Evolutionary conservation across 92 coral and sea anemone species (phyloP), one percentile per base, ranked within the genome.

Genomic region (Nematostella vectensis): DNA sequence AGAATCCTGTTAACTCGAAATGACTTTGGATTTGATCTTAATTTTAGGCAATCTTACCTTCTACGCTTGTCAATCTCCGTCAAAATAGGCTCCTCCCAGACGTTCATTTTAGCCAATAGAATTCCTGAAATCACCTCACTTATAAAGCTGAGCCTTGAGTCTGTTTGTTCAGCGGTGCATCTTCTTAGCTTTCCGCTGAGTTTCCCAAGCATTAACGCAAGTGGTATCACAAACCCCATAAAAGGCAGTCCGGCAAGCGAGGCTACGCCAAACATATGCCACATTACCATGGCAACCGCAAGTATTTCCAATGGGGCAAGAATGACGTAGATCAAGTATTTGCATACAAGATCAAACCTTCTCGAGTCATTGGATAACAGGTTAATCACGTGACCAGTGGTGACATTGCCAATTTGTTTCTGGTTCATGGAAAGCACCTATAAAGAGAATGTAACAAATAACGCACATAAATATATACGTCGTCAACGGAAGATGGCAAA

Each of bases 321-420:
- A 10, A 55, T 28, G 19, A 17, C 18, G 28, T 36, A 18, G 53
- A 30, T 33, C 3, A 43, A 1, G 31, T 27, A 57, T 13, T 19
- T 4, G 33, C 25, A 25, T 8, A 58, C 48, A 4, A 0, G 11
- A 3, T 40, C 25, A 18, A 67, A 33, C 31, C 37, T 43, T 21
- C 44, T 27, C 47, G 50, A 48, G 48, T 67, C 74, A 22, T 67
- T 67, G 42, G 74, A 67, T 10, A 67, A 11, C n/a, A 67, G 74
- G 31, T 67, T 67, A 4, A 67, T 67, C 55, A 67, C 66, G 65
- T 57, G 74, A 21, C 64, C 74, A 3, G 66, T 20, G 1, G 74
- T 44, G 29, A 58, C 38, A n/a, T 31, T 18, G 16, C 39, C 74
- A 26, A 67, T 58, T 23, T 30, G 28, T 40, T 48, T 23, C 4